Base-by-base conservation (phyloP, 1,140 invertebrate species). In the Sycobia sp. region DNA sequence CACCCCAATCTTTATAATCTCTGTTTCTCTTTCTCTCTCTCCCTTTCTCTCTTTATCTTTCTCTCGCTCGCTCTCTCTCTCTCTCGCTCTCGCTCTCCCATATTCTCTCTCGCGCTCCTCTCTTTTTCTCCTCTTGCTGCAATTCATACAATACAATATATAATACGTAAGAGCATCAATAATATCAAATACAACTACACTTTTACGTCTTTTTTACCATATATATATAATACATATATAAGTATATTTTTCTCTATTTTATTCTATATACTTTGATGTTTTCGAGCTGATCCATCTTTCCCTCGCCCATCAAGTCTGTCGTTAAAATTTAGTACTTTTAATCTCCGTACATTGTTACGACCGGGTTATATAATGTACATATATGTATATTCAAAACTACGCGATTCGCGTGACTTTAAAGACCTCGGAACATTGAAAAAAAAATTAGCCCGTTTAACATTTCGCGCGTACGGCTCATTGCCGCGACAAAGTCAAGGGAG, bases 151-250 rank as follows among this genome's bases (percentile, higher is more conserved):
- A 32, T 41, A 49, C 60, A 56, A 36, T 49, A 36, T 47, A 44
- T 55, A 55, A 49, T 62, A 62, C 50, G 39, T 53, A 39, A 39
- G 51, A 62, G 60, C 53, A 56, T 62, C 51, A 50, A 62, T 62
- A 62, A 62, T 55, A 62, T 55, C 53, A 62, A 62, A 62, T 56
- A 56, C 60, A 62, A 62, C 53, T 62, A 62, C 60, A 38, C 60
- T 47, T 47, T 34, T 47, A 46, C 27, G 44, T 57, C 46, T 62
- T 44, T 39, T n/a, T n/a, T n/a, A n/a, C n/a, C n/a, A n/a, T n/a
- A n/a, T n/a, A n/a, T n/a, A n/a, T 11, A 32, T 32, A 32, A 32
- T 41, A 49, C 10, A n/a, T 44, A 49, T 56, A 56, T 29, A 49
- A 25, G n/a, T 62, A 62, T 56, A 43, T 18, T 41, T 47, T 46